Evolutionary conservation across 2,888 invertebrate genomes (phyloP), one percentile per base, ranked within the genome.

Genomic region (Callosobruchus maculatus): DNA sequence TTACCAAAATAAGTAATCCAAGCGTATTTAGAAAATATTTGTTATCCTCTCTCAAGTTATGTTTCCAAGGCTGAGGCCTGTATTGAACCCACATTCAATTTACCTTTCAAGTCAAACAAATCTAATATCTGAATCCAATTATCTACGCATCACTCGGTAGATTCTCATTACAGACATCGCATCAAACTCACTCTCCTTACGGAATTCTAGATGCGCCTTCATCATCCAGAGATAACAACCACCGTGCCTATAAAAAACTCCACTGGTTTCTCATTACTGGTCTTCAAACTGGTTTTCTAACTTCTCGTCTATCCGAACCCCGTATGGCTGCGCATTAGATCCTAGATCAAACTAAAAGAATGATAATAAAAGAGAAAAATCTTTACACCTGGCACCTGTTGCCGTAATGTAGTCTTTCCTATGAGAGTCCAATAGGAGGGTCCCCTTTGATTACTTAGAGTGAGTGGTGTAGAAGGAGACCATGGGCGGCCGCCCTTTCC

Each of bases 341-440:
- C 49, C 18, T 49, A 49, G 49, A 13, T 49, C 13, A 49, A 18
- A 49, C 9, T 49, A 49, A 18, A 71, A 68, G 20, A 22, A n/a
- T n/a, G n/a, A 67, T 67, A 67, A 66, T 26, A 70, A 67, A 72
- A 68, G 68, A 70, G 66, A 72, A 74, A 74, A 74, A 74, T 73
- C 30, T 70, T 70, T 26, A 49, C 66, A 73, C 31, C 77, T 49
- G 49, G 49, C 77, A 77, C 77, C 77, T 77, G 77, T 75, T 73
- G 71, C n/a, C 73, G 69, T 73, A 77, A 74, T 73, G 67, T 67
- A 68, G 71, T 73, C 31, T 74, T 75, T 77, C 73, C 75, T 74
- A 70, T 72, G 71, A 22, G 71, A 74, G 68, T 72, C 72, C 72
- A 74, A 69, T 72, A 73, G 73, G 73, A 76, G 71, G 68, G 67